Evolutionary conservation across 2,113 vertebrate species (phyloP).

Genomic region (Turnix velox): DNA sequence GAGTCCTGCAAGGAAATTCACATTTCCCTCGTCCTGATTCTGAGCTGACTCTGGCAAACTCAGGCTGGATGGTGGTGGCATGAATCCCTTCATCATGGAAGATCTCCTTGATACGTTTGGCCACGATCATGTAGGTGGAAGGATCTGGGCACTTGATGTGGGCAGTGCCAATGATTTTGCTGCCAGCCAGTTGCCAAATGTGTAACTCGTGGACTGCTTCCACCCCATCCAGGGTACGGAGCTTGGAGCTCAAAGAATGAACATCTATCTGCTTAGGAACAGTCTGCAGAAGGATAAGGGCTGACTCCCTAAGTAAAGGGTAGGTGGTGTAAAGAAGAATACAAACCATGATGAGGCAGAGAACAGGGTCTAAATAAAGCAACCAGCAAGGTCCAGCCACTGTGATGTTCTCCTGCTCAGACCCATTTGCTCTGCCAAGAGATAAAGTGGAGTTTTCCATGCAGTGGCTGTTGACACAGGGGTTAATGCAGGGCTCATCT

Average conservation of each 20-base stretch:
- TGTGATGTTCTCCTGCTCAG: background rate
- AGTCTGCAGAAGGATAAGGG: conserved; percentile 96
- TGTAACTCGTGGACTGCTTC: conserved; percentile 96
- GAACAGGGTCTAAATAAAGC: conserved; percentile 91
- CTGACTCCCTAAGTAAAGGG: conserved; percentile 94
- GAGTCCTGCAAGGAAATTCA: conserved; percentile 94
- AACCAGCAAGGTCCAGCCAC: conserved; percentile 93
- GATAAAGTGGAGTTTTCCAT: conserved; percentile 76
- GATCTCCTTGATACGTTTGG: conserved; percentile 95
- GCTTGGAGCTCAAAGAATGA: conserved; percentile 83
- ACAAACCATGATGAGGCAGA: conserved; percentile 94
- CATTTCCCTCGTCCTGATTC: conserved; percentile 85
- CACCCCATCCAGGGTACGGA: conserved; percentile 86
- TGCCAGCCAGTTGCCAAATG: conserved; percentile 97
- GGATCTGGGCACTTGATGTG: conserved; percentile 98
- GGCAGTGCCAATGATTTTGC: conserved; percentile 96
- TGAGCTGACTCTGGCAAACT: conserved; percentile 90
- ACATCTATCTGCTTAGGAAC: conserved; percentile 98
- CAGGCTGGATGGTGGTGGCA: conserved; percentile 96
- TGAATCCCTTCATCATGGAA: conserved; percentile 98
- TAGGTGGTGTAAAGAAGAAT: conserved; percentile 97
- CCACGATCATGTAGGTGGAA: conserved; percentile 94
- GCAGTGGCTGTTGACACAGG: conserved; percentile 78
- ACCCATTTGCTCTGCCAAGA: background rate
- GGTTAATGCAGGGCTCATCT: conserved; percentile 78